Evolutionary conservation across 2,888 invertebrate genomes (phyloP), one percentile per base, ranked within the genome.

Genomic region (Drosophila prostipennis): DNA sequence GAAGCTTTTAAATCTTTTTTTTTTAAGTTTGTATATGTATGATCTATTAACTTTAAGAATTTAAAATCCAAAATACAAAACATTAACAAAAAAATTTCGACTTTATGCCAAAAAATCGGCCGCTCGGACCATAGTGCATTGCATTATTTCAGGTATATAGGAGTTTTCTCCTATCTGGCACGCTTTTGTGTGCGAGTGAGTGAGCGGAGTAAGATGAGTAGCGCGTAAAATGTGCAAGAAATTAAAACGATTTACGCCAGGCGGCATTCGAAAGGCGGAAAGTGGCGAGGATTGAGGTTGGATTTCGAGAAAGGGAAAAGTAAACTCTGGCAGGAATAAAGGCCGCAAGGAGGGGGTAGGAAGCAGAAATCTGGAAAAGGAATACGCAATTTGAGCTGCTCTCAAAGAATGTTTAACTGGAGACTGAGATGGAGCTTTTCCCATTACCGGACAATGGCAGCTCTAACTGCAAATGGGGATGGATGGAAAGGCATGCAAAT

Each of bases 221-320:
- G 78, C 69, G 67, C 61, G 54, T 71, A 80, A 82, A 87, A 68
- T 80, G 80, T 70, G 78, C 64, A 78, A 77, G 79, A 85, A 87
- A 84, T 87, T 84, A 82, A 78, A 85, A 76, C 79, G 79, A 75
- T 80, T 80, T 77, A 64, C 54, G 51, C 60, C 73, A 46, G 65
- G 68, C 64, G 65, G 43, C 64, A 36, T 64, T 42, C 49, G 45
- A 34, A 48, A 6, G 67, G 37, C 19, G 16, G 32, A 43, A 23
- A 43, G 43, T 32, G 29, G 11, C 14, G 55, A 55, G 49, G 52
- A 58, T 46, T 49, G 43, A 55, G 45, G 61, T 32, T 16, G 60
- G 36, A 8, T 7, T 37, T 26, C 19, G n/a, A 39, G 34, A 37
- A 46, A 16, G 23, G 45, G 29, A 29, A 53, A 36, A 65, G 48